phyloP scores from a whole-genome alignment of 2,888 invertebrate genomes.

The Cryptops parisi region DNA sequence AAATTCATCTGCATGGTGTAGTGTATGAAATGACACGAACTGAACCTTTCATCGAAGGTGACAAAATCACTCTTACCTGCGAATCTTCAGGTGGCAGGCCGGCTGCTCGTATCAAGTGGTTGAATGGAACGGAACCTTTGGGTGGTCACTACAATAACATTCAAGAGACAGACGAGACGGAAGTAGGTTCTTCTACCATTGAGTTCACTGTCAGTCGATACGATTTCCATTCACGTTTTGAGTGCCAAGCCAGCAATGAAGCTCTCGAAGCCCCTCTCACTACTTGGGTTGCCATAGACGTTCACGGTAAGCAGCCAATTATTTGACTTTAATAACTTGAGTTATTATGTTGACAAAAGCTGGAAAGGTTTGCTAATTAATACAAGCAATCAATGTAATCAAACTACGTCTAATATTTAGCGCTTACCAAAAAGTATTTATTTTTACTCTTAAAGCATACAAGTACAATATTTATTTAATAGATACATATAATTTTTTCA shows the following conservation, averaged over 20 bases:
- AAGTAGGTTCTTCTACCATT: conserved; percentile 47
- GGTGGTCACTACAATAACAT: conserved; percentile 35
- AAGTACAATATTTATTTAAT: too few species aligned
- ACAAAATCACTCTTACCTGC: conserved; percentile 51
- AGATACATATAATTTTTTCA: too few species aligned
- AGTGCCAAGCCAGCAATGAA: conserved; percentile 51
- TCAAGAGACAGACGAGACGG: conserved; percentile 39
- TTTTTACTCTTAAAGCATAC: too few species aligned
- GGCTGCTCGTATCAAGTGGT: conserved; percentile 70
- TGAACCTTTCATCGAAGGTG: conserved; percentile 56
- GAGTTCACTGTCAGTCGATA: conserved; percentile 50
- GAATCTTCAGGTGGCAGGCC: conserved; percentile 69
- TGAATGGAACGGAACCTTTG: conserved; percentile 53
- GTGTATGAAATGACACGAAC: conserved; percentile 28
- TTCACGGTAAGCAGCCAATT: conserved; percentile 49
- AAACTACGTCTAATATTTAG: too few species aligned
- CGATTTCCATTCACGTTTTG: conserved; percentile 54
- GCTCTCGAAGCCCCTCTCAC: conserved; percentile 39
- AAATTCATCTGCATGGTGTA: too few species aligned
- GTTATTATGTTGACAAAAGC: too few species aligned
- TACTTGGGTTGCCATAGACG: conserved; percentile 45
- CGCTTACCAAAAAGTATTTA: too few species aligned
- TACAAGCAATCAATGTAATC: too few species aligned
- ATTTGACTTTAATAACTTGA: background rate
- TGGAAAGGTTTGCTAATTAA: too few species aligned